A percentile compares a stretch with the other conserved stretches of the same genome.
These are phyloP conservation scores for Dendrolimus pini DNA, from an alignment of 2,888 invertebrate species.

Conservation along the genomic window DNA sequence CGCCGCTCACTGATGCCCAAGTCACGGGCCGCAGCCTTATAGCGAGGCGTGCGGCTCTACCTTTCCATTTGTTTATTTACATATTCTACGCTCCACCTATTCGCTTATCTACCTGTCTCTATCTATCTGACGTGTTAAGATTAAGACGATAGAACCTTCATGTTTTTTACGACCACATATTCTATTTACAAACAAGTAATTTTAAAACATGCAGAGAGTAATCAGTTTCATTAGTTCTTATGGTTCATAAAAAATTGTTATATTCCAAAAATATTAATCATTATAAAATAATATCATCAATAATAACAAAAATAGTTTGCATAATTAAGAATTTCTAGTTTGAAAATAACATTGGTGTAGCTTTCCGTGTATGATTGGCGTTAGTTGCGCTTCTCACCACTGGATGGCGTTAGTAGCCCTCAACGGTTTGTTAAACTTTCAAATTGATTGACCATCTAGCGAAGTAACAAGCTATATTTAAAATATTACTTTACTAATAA, in stretches of 20 bases:
- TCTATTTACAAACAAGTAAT: too few relatives aligned
- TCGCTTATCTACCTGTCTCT: slow-evolving; percentile 51
- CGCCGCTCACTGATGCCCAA: not conserved
- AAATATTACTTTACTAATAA: too few relatives aligned
- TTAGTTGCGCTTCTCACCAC: slow-evolving; percentile 41
- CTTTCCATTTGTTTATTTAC: slow-evolving; percentile 43
- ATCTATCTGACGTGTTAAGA: slow-evolving; percentile 25
- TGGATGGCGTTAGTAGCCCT: slow-evolving; percentile 52
- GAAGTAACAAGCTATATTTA: too few relatives aligned
- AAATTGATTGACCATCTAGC: too few relatives aligned
- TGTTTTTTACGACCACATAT: not conserved
- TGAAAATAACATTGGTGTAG: too few relatives aligned
- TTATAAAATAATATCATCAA: not conserved
- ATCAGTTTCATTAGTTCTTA: too few relatives aligned
- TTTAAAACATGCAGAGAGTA: too few relatives aligned
- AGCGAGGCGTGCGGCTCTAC: slow-evolving; percentile 8
- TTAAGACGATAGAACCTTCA: too few relatives aligned
- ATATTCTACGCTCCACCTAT: slow-evolving; percentile 54
- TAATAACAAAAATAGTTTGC: slow-evolving; percentile 1
- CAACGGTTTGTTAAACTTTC: not conserved
- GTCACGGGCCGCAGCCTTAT: not conserved
- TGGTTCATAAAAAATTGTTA: too few relatives aligned
- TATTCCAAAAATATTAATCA: too few relatives aligned
- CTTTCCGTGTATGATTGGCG: too few relatives aligned
- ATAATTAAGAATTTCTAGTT: too few relatives aligned